phyloP scores from a whole-genome alignment of 2,888 invertebrate genomes.

The Tenthredo scrophulariae region DNA sequence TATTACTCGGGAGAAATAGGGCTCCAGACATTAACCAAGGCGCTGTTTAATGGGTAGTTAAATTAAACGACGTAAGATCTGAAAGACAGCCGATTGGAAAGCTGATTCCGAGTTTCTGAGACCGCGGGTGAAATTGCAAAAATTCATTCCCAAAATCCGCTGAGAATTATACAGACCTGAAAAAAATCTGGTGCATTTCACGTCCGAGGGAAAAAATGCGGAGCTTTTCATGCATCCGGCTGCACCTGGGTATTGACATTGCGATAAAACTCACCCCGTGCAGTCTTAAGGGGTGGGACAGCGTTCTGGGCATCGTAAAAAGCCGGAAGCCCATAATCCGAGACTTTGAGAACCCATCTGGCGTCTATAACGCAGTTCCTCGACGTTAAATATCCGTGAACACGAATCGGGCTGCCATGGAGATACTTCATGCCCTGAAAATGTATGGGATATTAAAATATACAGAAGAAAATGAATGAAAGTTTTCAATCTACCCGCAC shows the following conservation, averaged over 20 bases:
- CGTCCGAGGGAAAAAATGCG: no score
- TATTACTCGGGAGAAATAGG: neutral
- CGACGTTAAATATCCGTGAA: conserved; percentile 93
- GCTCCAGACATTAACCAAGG: neutral
- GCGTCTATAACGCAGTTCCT: conserved; percentile 97
- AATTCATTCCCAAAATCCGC: neutral
- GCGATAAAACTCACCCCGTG: conserved; percentile 82
- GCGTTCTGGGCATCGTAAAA: conserved; percentile 89
- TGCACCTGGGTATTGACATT: neutral
- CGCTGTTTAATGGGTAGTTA: neutral
- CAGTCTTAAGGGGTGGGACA: conserved; percentile 82
- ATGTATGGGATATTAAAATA: neutral
- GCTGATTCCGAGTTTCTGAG: neutral
- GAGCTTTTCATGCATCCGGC: neutral
- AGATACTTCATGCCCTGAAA: conserved; percentile 93
- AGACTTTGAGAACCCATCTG: conserved; percentile 96
- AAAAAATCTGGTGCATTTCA: neutral
- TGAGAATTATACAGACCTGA: neutral
- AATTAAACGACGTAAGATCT: neutral
- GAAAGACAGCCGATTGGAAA: neutral
- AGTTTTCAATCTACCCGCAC: conserved; percentile 84
- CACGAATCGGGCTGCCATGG: conserved; percentile 90
- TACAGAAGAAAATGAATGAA: neutral
- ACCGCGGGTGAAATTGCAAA: neutral
- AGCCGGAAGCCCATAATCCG: conserved; percentile 92